Evolutionary conservation across 2,888 invertebrate species (phyloP), one percentile per base, ranked within the genome.

Genomic region (Trichogramma evanescens): DNA sequence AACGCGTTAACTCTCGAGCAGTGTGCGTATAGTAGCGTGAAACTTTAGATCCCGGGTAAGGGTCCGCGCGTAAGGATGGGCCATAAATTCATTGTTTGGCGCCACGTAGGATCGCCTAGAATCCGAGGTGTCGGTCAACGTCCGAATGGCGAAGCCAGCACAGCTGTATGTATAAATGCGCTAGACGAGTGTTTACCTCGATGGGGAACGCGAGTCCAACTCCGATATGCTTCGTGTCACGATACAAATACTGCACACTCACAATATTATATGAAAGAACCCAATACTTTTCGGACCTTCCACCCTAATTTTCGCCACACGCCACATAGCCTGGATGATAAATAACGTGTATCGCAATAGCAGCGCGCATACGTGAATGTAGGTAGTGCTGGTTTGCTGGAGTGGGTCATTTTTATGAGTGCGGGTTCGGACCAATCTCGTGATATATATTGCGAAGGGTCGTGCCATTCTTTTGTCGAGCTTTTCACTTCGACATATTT

Each of bases 21-120:
- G 26, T 26, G 26, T 26, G 26, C 2, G 26, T 26, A 26, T 26
- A 26, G 26, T 26, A 26, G 26, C 26, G 26, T 26, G 26, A 26
- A 26, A 26, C 26, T 26, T 26, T 26, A 26, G 26, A 26, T 26
- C 26, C 26, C 26, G 26, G 26, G 26, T 3, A 26, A 26, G 26
- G 26, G 26, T 26, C 26, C 26, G 26, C 26, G 26, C 26, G 26
- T 26, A 26, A 26, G 26, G 26, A 26, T 26, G 26, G 26, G 26
- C 26, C 26, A 26, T 26, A 26, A 26, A 59, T 54, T 58, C 60
- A 60, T 61, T 55, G 63, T 64, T 62, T 64, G 66, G 63, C 61
- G 61, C 62, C 50, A 55, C 9, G 58, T 58, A 53, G 60, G 55
- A 59, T 54, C 43, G 48, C 42, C 49, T 8, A 44, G 51, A 61